Evolutionary conservation across 2,888 invertebrate genomes (phyloP).

Genomic region (Stenurella melanura): DNA sequence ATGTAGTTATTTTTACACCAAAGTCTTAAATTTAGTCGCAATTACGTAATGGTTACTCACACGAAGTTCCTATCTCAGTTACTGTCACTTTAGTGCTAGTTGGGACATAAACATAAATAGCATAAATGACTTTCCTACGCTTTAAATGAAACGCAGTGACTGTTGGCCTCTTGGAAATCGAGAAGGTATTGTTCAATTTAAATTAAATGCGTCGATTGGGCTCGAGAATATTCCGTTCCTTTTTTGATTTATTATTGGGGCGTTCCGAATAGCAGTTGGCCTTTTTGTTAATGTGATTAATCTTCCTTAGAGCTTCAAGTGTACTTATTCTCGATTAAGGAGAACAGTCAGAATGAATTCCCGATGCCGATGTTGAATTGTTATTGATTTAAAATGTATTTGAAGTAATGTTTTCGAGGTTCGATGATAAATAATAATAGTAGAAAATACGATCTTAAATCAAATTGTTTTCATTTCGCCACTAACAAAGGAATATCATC

Average conservation of each 20-base stretch:
- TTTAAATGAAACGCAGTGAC: not conserved
- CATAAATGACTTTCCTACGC: too few relatives aligned
- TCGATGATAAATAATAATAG: slow-evolving; percentile 20
- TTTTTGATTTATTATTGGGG: slow-evolving; percentile 16
- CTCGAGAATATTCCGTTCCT: slow-evolving; percentile 1
- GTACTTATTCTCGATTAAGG: slow-evolving; percentile 24
- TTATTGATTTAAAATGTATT: slow-evolving; percentile 26
- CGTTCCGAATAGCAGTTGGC: slow-evolving; percentile 12
- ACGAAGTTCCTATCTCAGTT: too few relatives aligned
- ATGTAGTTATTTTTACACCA: too few relatives aligned
- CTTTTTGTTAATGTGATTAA: slow-evolving; percentile 27
- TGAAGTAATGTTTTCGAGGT: slow-evolving; percentile 10
- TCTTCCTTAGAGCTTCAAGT: slow-evolving; percentile 20
- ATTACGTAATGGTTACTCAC: too few relatives aligned
- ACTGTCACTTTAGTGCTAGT: too few relatives aligned
- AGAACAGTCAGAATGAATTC: slow-evolving; percentile 11
- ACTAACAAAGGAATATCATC: slow-evolving; percentile 27
- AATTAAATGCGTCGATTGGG: slow-evolving; percentile 11
- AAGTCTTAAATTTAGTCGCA: too few relatives aligned
- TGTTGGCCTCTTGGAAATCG: not conserved
- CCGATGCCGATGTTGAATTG: not conserved
- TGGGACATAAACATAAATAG: too few relatives aligned
- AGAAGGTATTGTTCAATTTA: slow-evolving; percentile 20
- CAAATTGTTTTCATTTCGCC: slow-evolving; percentile 25
- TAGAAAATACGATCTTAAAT: slow-evolving; percentile 25